phyloP scores from a whole-genome alignment of 2,113 vertebrate genomes.

The Megaceryle torquata region DNA sequence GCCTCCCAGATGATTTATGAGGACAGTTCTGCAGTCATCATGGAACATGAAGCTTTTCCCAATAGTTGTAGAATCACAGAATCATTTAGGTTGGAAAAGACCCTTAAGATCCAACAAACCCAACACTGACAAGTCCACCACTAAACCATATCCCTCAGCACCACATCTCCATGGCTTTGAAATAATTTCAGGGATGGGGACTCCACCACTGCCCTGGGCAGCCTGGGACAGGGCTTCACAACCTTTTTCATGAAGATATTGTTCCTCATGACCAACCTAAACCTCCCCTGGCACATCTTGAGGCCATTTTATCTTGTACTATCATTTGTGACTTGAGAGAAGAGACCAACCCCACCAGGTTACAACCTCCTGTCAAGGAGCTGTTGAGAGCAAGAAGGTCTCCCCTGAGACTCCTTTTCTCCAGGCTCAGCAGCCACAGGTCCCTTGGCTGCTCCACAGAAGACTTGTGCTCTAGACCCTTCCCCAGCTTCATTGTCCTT shows the following conservation, averaged over 20 bases:
- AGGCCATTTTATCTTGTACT: rapidly evolving
- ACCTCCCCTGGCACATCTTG: not conserved
- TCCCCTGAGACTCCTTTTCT: too few species aligned
- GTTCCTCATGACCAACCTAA: too few species aligned
- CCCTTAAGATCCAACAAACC: not conserved
- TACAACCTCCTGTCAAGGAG: too few species aligned
- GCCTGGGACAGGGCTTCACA: not conserved
- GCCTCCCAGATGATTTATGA: not conserved
- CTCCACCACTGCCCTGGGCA: not conserved
- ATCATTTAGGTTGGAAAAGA: not conserved
- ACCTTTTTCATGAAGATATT: not conserved
- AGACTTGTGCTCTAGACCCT: too few species aligned
- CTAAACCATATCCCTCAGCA: not conserved
- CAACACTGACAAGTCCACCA: not conserved
- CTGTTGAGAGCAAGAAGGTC: too few species aligned
- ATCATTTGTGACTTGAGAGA: not conserved
- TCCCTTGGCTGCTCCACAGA: too few species aligned
- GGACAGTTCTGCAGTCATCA: not conserved
- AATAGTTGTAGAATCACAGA: not conserved
- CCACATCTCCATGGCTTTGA: not conserved
- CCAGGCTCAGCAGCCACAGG: too few species aligned
- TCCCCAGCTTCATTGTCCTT: too few species aligned
- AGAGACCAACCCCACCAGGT: rapidly evolving
- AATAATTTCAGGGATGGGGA: not conserved
- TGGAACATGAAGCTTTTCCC: not conserved